A percentile compares a stretch with the other conserved stretches of the same genome.
Conservation (phyloP, 2,113 vertebrate genomes). For the Tinamus guttatus region DNA sequence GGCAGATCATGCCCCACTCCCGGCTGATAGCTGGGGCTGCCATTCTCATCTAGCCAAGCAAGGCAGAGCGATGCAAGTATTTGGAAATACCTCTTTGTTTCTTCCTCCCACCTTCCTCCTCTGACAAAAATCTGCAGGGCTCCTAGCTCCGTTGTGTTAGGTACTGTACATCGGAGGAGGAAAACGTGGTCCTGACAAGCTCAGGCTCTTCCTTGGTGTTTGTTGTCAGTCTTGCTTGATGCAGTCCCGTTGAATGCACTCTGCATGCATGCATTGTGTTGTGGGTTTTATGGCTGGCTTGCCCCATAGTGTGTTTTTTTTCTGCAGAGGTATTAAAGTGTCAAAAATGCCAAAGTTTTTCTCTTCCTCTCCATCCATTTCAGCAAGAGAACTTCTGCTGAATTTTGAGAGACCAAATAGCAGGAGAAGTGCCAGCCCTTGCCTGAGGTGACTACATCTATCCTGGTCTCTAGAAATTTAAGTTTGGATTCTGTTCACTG, state of each 20-base stretch:
- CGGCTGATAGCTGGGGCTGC: not conserved
- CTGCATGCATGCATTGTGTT: not conserved
- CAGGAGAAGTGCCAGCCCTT: not conserved
- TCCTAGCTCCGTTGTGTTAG: fast-evolving
- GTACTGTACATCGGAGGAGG: fast-evolving
- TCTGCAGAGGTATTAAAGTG: not conserved
- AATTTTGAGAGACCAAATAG: not conserved
- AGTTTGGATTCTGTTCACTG: not conserved
- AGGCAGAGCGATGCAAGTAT: fast-evolving
- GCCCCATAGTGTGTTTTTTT: not conserved
- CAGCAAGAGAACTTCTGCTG: not conserved
- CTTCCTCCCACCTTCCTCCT: not conserved
- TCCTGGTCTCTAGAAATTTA: not conserved
- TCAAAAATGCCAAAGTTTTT: not conserved
- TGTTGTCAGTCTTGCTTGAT: not conserved
- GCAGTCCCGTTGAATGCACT: not conserved
- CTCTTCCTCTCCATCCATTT: not conserved
- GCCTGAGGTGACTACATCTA: fast-evolving
- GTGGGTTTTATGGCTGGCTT: not conserved
- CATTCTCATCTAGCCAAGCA: not conserved
- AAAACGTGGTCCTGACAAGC: not conserved
- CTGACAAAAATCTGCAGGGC: fast-evolving
- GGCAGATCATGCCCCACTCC: not conserved
- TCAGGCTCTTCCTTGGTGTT: not conserved
- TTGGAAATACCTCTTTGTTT: fast-evolving